Evolutionary conservation across 2,113 vertebrate species (phyloP).

Genomic region (Semnornis frantzii): DNA sequence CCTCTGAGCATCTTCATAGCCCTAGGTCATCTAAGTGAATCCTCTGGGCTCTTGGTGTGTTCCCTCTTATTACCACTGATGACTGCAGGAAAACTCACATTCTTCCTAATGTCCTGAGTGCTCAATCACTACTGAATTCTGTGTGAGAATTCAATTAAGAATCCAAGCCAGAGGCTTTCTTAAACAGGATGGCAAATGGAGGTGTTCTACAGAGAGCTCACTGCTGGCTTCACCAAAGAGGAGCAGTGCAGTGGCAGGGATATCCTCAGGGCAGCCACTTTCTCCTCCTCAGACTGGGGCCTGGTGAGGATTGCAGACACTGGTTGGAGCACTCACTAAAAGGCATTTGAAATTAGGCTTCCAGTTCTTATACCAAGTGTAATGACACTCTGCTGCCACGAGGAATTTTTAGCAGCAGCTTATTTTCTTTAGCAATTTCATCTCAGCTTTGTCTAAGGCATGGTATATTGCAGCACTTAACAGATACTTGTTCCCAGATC

Average conservation of each 20-base stretch:
- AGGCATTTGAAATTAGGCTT: not conserved
- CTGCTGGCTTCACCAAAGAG: not conserved
- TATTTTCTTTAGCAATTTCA: not conserved
- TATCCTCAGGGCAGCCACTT: not conserved
- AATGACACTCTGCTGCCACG: not conserved
- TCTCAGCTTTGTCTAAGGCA: not conserved
- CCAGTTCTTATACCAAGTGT: not conserved
- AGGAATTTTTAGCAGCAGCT: not conserved
- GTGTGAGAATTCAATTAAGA: not conserved
- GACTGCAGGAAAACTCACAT: not conserved
- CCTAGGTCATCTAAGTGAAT: not conserved
- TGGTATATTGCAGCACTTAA: not conserved
- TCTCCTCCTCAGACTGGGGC: accelerated
- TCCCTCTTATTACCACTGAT: not conserved
- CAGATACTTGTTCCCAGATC: not conserved
- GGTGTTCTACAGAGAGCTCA: not conserved
- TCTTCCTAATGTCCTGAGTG: not conserved
- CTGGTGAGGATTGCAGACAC: not conserved
- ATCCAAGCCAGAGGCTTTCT: not conserved
- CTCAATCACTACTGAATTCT: not conserved
- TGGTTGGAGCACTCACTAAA: not conserved
- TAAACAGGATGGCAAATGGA: not conserved
- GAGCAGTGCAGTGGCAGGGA: accelerated
- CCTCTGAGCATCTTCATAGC: too few relatives aligned
- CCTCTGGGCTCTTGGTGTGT: not conserved